Base-by-base conservation (phyloP, 2,797 vertebrate species). In the Notamacropus eugenii region DNA sequence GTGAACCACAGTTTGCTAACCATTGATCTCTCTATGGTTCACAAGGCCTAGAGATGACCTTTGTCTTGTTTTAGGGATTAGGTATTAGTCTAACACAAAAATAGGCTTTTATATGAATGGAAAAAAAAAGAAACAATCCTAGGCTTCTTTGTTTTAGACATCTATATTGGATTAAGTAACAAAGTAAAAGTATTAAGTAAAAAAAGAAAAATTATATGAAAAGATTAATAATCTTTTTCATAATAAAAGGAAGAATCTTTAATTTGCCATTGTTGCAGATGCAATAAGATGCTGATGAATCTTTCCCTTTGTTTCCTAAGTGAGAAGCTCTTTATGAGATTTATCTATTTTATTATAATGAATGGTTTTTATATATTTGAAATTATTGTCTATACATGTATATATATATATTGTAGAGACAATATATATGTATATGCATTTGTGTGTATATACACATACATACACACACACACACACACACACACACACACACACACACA, bases 351-450 rank as follows among this genome's bases (percentile, higher is more conserved):
- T 91, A 24, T 96, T 92, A 10, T 95, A 34, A 56, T 93, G 96
- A 92, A 1, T 50, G 31, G 57, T 97, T 96, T 31, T 3, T 95
- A 19, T 24, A 54, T 90, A 55, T 97, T 97, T 97, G 96, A 96
- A 97, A 96, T 92, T 90, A 92, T 91, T 92, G 3, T 92, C 90
- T 96, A 40, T 40, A 40, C n/a, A 40, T 74, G 2, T 40, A 19
- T 22, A 52, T 52, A 52, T 52, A 52, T 52, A 6, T 52, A 52
- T 52, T 52, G 52, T 52, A 52, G 52, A 52, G 52, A 52, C 8
- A 52, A 74, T 40, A 8, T 74, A 74, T n/a, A n/a, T 10, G 34
- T 13, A 62, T 34, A 62, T 67, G 5, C 0, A n/a, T 67, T 40
- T 74, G 67, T n/a, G 31, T 67, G 10, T 67, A 16, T 67, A 13